Evolutionary conservation across 2,113 vertebrate genomes (phyloP).

Genomic region (Ceyx cyanopectus): DNA sequence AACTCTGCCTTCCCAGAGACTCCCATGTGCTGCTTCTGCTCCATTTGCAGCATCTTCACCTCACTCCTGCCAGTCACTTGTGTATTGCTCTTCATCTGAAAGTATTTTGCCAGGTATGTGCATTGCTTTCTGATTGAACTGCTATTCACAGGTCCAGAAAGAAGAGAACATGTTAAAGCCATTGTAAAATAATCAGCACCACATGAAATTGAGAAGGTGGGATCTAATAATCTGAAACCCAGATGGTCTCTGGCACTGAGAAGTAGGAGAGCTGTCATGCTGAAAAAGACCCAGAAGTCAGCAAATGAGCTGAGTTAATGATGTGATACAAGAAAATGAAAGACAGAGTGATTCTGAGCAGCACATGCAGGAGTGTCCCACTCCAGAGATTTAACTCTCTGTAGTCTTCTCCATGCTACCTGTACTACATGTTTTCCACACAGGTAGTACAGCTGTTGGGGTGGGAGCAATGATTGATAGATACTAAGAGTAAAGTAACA

Average conservation of each 20-base stretch:
- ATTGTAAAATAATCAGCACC: background rate
- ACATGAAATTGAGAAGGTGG: background rate
- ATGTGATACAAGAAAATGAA: background rate
- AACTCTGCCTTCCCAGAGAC: background rate
- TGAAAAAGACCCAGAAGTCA: conserved; percentile 6
- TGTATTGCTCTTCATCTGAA: background rate
- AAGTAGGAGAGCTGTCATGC: background rate
- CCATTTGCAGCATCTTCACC: background rate
- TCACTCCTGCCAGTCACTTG: background rate
- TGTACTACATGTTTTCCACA: background rate
- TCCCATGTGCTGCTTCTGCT: background rate
- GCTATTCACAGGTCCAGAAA: conserved; percentile 1
- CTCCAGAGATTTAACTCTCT: background rate
- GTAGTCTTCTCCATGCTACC: background rate
- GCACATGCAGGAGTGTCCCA: background rate
- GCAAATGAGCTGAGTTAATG: conserved; percentile 11
- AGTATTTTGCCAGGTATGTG: background rate
- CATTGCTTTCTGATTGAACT: background rate
- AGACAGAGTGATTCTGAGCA: background rate
- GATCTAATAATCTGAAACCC: background rate
- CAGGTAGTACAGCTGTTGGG: background rate
- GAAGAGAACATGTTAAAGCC: background rate
- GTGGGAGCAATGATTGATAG: background rate
- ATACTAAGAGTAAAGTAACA: background rate
- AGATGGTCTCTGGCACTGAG: background rate